Evolutionary conservation across 2,888 invertebrate genomes (phyloP).

Genomic region (Trachelus tabidus): DNA sequence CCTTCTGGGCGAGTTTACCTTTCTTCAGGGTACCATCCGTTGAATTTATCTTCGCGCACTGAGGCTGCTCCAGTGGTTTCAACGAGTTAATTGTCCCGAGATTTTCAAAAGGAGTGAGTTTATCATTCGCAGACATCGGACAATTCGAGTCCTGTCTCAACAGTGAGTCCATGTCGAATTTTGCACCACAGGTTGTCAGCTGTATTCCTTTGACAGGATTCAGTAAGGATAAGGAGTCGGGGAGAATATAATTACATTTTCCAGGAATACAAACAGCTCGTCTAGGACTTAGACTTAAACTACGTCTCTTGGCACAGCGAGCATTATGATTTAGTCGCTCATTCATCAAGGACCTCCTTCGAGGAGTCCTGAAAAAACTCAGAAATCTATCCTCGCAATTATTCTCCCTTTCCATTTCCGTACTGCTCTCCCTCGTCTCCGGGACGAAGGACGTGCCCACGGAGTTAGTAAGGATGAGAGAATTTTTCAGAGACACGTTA

Average conservation of each 20-base stretch:
- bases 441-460: slow-evolving; percentile 45
- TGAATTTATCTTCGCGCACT: not conserved
- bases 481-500: slow-evolving; percentile 32
- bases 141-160: not conserved
- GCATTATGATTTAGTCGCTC: slow-evolving; percentile 1
- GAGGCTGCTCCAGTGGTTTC: not conserved
- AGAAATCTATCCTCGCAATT: not conserved
- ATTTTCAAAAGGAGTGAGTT: not conserved
- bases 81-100: not conserved
- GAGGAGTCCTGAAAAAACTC: not conserved
- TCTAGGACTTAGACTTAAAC: slow-evolving; percentile 18
- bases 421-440: slow-evolving; percentile 35
- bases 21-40: not conserved
- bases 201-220: not conserved
- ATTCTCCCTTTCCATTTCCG: slow-evolving; percentile 23
- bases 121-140: not conserved
- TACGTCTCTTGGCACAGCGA: slow-evolving; percentile 26
- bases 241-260: not conserved
- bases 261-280: not conserved
- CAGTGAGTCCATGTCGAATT: not conserved
- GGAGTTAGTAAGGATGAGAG: slow-evolving; percentile 48
- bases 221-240: not conserved
- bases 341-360: not conserved
- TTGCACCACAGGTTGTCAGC: not conserved
- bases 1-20: not conserved